Percentiles rank a stretch among this genome's conserved stretches.
Conservation (phyloP, 2,797 vertebrate genomes). For the Coregonus sp. region DNA sequence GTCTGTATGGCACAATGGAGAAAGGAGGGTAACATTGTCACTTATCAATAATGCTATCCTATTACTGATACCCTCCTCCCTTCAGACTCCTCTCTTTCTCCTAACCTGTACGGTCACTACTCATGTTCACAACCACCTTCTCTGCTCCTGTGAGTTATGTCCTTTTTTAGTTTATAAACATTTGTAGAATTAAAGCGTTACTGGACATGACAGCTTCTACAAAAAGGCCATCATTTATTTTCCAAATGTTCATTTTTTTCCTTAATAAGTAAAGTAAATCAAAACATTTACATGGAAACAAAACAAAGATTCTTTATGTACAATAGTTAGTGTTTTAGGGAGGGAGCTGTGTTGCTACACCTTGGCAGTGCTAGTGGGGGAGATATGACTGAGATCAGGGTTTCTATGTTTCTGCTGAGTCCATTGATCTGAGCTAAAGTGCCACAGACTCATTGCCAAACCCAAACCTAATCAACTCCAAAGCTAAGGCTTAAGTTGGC, state of each 20-base stretch:
- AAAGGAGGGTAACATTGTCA: slow-evolving; percentile 30
- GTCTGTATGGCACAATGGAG: not conserved
- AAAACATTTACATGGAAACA: not conserved
- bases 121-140: not conserved
- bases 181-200: not conserved
- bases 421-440: not conserved
- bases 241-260: not conserved
- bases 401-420: not conserved
- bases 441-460: not conserved
- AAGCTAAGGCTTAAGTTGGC: not conserved
- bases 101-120: slow-evolving; percentile 22
- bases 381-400: slow-evolving; percentile 10
- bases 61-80: slow-evolving; percentile 10
- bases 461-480: not conserved
- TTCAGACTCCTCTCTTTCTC: slow-evolving; percentile 28
- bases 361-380: slow-evolving; percentile 13
- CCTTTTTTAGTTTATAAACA: not conserved
- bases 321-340: slow-evolving; percentile 26
- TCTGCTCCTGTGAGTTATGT: not conserved
- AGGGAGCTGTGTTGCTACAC: slow-evolving; percentile 9
- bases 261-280: not conserved
- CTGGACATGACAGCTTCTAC: not conserved
- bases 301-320: slow-evolving; percentile 13
- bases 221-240: slow-evolving; percentile 17
- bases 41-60: slow-evolving; percentile 10